Conservation (phyloP, 2,113 vertebrate species). For the Eudyptes chrysolophus region DNA sequence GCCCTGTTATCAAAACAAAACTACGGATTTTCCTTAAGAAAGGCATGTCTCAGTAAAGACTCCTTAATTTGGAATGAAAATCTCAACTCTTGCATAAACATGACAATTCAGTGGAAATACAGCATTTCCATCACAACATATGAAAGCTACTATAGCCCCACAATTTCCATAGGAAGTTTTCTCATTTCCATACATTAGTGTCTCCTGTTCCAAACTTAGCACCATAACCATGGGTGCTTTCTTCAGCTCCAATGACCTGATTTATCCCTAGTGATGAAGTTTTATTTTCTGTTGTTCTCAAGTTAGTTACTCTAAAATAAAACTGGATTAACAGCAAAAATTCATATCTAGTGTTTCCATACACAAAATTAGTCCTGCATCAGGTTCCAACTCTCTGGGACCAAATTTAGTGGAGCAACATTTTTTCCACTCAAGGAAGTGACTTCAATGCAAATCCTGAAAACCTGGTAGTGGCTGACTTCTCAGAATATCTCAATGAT, state of each 20-base stretch:
- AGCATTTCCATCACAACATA: neutral
- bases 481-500: neutral
- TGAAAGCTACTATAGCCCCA: neutral
- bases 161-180: neutral
- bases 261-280: neutral
- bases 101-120: neutral
- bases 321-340: neutral
- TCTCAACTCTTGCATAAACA: neutral
- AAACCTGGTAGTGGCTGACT: neutral
- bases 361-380: neutral
- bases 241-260: neutral
- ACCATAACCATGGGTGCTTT: neutral
- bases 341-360: neutral
- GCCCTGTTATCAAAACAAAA: neutral
- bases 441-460: neutral
- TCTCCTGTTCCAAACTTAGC: neutral
- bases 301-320: neutral
- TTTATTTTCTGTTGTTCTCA: neutral
- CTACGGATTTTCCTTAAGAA: neutral
- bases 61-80: neutral
- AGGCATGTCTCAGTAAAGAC: neutral
- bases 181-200: neutral
- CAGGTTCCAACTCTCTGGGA: neutral
- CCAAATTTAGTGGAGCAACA: neutral
- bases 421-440: neutral